A percentile compares a stretch with the other conserved stretches of the same genome.
Evolutionary conservation across 2,113 vertebrate species (phyloP).

Genomic region (Nipponia nippon): DNA sequence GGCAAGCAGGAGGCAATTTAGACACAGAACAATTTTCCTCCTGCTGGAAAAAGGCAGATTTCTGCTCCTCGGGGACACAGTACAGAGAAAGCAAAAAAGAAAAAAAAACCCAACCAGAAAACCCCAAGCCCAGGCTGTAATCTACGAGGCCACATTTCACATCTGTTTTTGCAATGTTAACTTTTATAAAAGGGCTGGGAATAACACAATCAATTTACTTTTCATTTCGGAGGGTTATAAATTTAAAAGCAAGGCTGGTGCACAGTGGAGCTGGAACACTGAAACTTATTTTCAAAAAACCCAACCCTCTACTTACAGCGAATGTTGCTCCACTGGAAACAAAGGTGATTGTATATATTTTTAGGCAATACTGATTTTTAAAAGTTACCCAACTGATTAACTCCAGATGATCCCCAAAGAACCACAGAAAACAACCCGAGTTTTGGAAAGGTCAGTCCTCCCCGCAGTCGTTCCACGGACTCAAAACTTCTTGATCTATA

Average conservation of each 20-base stretch:
- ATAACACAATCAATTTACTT: conserved; percentile 58
- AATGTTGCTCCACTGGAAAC: background rate
- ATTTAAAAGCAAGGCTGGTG: conserved; percentile 20
- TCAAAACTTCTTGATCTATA: background rate
- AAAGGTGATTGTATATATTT: background rate
- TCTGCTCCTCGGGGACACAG: conserved; percentile 36
- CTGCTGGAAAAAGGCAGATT: conserved; percentile 50
- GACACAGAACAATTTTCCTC: conserved; percentile 41
- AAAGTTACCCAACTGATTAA: background rate
- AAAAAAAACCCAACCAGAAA: background rate
- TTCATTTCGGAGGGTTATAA: conserved; percentile 45
- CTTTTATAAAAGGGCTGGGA: conserved; percentile 55
- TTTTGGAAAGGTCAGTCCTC: conserved; percentile 1
- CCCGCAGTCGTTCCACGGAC: accelerated
- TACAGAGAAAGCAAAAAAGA: background rate
- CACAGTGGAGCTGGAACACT: background rate
- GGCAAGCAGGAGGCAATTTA: conserved; percentile 41
- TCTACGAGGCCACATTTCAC: conserved; percentile 48
- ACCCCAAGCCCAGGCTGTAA: conserved; percentile 28
- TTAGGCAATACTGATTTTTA: background rate
- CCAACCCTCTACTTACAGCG: conserved; percentile 21
- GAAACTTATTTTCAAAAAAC: background rate
- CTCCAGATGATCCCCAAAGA: conserved; percentile 47
- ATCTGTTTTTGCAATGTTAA: conserved; percentile 62
- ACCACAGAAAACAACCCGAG: background rate